Evolutionary conservation across 2,888 invertebrate genomes (phyloP), one percentile per base, ranked within the genome.

Genomic region (Terebella lapidaria): DNA sequence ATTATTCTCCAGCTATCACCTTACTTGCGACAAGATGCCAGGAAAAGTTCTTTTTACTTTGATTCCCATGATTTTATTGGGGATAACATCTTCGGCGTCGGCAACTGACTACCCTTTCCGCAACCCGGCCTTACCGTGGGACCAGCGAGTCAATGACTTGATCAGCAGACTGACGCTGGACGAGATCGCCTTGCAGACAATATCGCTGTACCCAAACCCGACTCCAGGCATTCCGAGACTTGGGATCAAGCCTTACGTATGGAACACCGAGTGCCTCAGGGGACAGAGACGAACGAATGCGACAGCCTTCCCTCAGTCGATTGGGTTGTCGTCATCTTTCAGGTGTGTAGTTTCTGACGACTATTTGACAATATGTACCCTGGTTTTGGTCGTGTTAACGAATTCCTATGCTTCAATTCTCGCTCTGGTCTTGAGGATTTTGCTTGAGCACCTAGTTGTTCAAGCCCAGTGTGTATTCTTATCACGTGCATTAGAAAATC

Each of bases 251-350:
- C 75, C 76, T 0, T 76, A 75, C 60, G 67, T 70, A 27, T 78
- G 75, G 74, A 72, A 73, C 64, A 76, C 75, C 1, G 78, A 78
- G 61, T 78, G 78, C 67, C 65, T 78, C 24, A 61, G 72, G 5
- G 78, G 78, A 2, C 72, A 73, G 30, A 75, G 70, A 0, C 51
- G 59, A 3, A 71, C 76, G 0, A 66, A 72, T 35, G 75, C 77
- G 2, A 69, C 75, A 1, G 61, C 64, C 18, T 64, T 63, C 56
- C 77, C 77, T 3, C 73, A 75, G 62, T 70, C 76, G 3, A 60
- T 78, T 26, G 77, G 75, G 27, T 65, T 78, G 22, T 73, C 73
- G 2, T 75, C 77, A 15, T 66, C 76, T 25, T 78, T 77, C 65
- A 77, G 74, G 77, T 77, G 66, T 58, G 53, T n/a, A n/a, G n/a